Evolutionary conservation across 2,797 vertebrate species (phyloP), one percentile per base, ranked within the genome.

Genomic region (Simalia tracyae): DNA sequence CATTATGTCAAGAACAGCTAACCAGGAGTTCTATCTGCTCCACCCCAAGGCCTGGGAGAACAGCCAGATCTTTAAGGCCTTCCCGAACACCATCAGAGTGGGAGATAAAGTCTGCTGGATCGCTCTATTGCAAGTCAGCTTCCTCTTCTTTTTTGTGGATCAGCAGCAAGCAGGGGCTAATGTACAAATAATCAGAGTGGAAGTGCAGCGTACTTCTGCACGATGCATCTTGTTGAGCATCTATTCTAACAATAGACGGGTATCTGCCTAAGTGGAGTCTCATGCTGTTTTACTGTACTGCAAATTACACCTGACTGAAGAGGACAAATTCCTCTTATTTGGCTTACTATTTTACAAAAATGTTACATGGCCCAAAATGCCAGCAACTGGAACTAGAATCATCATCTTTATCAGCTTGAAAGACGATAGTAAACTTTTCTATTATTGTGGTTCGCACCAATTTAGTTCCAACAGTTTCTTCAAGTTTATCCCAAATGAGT

Each of bases 231-330:
- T 89, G 56, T 54, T 56, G 42, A 76, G 11, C 84, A 76, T 87
- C 85, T 87, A 64, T 54, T 31, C 59, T 46, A 86, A 92, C 89
- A 92, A 90, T 63, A 81, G 92, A 92, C 84, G 68, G 66, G 89
- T 54, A 87, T 90, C 89, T 92, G 66, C 22, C 88, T 76, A 92
- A 90, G 84, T 1, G 66, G 57, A 81, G 66, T n/a, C 66, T 87
- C 85, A 36, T 64, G 89, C 92, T 92, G 92, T 64, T 85, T 87
- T 63, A 87, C 89, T 84, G 63, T 87, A 64, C 66, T 22, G 64
- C 66, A 90, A 92, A 92, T 89, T 87, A 90, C 81, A 87, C n/a
- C 89, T 92, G 92, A 87, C 50, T 90, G 89, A 92, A 90, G 66
- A 92, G 84, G 84, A 87, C 26, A 90, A 42, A 90, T 87, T 57